Evolutionary conservation across 1,140 invertebrate species (phyloP).

Genomic region (Bombus breviceps): DNA sequence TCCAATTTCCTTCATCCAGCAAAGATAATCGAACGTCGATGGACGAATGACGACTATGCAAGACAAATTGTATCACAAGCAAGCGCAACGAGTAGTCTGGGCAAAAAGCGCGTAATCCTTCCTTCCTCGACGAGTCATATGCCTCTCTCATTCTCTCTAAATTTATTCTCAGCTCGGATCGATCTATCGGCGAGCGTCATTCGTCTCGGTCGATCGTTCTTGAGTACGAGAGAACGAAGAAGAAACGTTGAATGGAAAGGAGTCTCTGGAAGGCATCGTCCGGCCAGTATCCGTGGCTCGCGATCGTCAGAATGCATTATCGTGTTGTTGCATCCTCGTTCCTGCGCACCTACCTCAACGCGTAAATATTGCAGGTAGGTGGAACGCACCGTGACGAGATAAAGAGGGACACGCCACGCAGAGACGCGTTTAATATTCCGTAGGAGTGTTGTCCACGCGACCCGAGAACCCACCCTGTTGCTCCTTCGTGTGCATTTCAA

Average conservation of each 20-base stretch:
- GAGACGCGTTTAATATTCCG: slow-evolving; percentile 74
- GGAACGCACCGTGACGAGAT: slow-evolving; percentile 41
- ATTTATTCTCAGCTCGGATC: not conserved
- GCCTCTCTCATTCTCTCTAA: not conserved
- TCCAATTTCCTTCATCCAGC: not conserved
- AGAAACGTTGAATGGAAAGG: slow-evolving; percentile 10
- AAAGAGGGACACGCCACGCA: slow-evolving; percentile 21
- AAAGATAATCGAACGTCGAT: not conserved
- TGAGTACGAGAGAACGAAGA: not conserved
- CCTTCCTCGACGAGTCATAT: not conserved
- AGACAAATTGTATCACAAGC: slow-evolving; percentile 30
- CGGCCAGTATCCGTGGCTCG: not conserved
- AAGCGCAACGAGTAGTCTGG: not conserved
- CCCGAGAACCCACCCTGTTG: slow-evolving; percentile 67
- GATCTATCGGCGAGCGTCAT: slow-evolving; percentile 9
- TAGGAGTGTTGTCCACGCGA: slow-evolving; percentile 77
- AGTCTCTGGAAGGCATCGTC: not conserved
- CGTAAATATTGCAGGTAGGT: slow-evolving; percentile 62
- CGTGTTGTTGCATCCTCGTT: not conserved
- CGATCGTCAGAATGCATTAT: slow-evolving; percentile 33
- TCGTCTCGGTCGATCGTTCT: slow-evolving; percentile 21
- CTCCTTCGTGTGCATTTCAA: slow-evolving; percentile 68
- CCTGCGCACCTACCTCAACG: slow-evolving; percentile 65
- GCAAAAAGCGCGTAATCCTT: slow-evolving; percentile 1
- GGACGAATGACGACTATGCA: too few relatives aligned